Percentiles rank a stretch among this genome's conserved stretches.
phyloP scores from a whole-genome alignment of 2,113 vertebrate genomes.

The Columbina picui region DNA sequence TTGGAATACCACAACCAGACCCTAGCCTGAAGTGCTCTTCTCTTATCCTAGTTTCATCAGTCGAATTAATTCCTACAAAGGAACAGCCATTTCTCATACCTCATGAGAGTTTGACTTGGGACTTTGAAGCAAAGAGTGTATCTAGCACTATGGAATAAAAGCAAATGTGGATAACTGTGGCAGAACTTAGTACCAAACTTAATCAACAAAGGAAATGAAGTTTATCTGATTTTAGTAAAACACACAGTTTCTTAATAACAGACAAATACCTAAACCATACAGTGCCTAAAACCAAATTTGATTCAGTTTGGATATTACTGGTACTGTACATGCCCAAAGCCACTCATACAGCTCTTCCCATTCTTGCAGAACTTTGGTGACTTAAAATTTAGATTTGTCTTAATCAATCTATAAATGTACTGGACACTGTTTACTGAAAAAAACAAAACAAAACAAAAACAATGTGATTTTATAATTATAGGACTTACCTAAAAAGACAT shows the following conservation, averaged over 20 bases:
- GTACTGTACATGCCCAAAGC: not conserved
- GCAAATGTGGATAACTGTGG: not conserved
- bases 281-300: not conserved
- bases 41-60: not conserved
- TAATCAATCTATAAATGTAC: not conserved
- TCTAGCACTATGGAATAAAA: not conserved
- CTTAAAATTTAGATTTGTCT: not conserved
- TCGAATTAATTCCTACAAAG: not conserved
- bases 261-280: not conserved
- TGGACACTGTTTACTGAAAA: not conserved
- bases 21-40: not conserved
- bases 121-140: not conserved
- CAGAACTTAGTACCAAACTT: not conserved
- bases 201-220: not conserved
- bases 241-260: not conserved
- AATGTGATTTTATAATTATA: not conserved
- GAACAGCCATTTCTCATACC: not conserved
- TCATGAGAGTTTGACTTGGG: not conserved
- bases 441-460: not conserved
- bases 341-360: not conserved
- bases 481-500: constrained; percentile 71
- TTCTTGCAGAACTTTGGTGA: not conserved
- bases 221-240: not conserved
- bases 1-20: not conserved
- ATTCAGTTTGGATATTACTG: not conserved